Conservation (phyloP, 2,797 vertebrate genomes). For the Enteromius mattozi region DNA sequence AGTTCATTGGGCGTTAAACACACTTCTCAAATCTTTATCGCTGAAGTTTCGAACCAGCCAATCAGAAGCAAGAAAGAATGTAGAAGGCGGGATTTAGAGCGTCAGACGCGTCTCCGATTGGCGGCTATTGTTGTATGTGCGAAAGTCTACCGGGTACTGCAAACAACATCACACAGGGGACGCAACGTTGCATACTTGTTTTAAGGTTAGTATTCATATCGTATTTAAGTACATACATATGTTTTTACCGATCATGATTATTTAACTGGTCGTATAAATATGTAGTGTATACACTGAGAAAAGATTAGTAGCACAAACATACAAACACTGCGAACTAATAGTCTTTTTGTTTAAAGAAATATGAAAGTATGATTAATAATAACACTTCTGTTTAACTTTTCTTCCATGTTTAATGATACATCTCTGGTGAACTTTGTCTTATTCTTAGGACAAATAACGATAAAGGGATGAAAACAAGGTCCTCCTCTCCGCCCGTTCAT, state of each 20-base stretch:
- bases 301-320: neutral
- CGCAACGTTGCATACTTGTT: neutral
- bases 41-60: slow-evolving; percentile 34
- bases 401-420: neutral
- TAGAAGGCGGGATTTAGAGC: slow-evolving; percentile 20
- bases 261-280: neutral
- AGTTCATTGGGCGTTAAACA: slow-evolving; percentile 25
- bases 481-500: slow-evolving; percentile 87
- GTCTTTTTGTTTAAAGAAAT: neutral
- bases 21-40: neutral
- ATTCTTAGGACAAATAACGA: neutral
- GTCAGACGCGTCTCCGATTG: slow-evolving; percentile 24
- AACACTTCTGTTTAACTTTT: neutral
- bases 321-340: neutral
- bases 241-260: neutral
- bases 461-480: slow-evolving; percentile 85
- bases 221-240: neutral
- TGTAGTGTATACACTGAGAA: neutral
- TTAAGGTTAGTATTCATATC: slow-evolving; percentile 29
- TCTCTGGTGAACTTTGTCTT: neutral
- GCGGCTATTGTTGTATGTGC: slow-evolving; percentile 27
- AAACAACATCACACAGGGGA: slow-evolving; percentile 30
- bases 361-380: neutral
- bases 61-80: neutral
- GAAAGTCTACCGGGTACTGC: slow-evolving; percentile 20